Conservation (phyloP, 2,888 invertebrate genomes). For the Chrysolina americana region DNA sequence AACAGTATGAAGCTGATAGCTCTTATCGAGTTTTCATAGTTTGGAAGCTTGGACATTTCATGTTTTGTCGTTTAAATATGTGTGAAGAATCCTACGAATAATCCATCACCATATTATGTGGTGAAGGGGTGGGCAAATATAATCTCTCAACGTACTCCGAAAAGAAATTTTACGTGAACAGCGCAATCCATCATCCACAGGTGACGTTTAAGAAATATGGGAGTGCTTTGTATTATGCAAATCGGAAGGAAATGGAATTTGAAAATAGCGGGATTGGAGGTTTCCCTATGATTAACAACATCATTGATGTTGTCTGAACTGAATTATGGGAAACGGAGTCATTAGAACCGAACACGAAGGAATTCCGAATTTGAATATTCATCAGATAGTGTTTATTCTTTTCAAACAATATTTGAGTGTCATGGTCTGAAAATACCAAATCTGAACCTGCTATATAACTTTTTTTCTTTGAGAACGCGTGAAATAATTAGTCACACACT, state of each 20-base stretch:
- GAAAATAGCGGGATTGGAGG: conserved; percentile 19
- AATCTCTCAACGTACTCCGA: conserved; percentile 25
- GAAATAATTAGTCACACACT: too few relatives aligned
- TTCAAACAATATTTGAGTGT: too few relatives aligned
- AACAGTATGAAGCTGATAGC: too few relatives aligned
- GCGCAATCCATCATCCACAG: conserved; percentile 28
- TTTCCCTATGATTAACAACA: conserved; percentile 15
- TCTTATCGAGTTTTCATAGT: too few relatives aligned
- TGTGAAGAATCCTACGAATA: background rate
- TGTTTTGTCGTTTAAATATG: background rate
- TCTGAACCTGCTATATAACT: too few relatives aligned
- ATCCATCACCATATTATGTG: conserved; percentile 23
- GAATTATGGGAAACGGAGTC: background rate
- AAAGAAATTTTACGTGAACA: conserved; percentile 27
- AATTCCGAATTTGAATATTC: background rate
- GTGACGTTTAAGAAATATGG: conserved; percentile 26
- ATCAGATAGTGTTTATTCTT: too few relatives aligned
- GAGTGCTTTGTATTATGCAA: conserved; percentile 26
- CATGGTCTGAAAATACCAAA: too few relatives aligned
- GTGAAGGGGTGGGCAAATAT: conserved; percentile 29
- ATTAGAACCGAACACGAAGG: background rate
- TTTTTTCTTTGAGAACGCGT: too few relatives aligned
- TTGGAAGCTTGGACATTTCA: background rate
- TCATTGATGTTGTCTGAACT: background rate
- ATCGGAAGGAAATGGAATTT: conserved; percentile 15